Evolutionary conservation across 2,797 vertebrate species (phyloP).

Genomic region (Etheostoma perlongum): DNA sequence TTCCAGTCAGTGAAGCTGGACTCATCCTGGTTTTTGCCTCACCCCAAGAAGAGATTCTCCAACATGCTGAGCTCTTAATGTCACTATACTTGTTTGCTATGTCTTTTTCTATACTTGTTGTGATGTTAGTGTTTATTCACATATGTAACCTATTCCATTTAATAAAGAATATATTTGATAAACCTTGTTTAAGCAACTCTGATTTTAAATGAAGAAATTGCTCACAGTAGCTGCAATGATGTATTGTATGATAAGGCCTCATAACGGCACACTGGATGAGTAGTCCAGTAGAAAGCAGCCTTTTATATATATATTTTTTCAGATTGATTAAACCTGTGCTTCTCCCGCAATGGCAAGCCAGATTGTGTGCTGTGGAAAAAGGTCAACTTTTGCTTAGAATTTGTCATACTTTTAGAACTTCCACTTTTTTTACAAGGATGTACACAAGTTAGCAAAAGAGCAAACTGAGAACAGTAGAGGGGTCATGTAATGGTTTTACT

Average conservation of each 20-base stretch:
- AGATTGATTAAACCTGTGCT: neutral
- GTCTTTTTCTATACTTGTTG: conserved; percentile 31
- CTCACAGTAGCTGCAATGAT: neutral
- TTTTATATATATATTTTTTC: neutral
- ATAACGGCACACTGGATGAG: neutral
- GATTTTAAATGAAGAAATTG: neutral
- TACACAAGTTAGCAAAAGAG: neutral
- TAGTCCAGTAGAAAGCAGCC: neutral
- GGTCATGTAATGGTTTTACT: neutral
- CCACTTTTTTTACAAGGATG: too few relatives aligned
- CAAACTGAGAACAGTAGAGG: neutral
- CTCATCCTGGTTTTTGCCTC: neutral
- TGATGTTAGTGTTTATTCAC: conserved; percentile 11
- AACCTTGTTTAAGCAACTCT: neutral
- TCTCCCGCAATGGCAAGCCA: neutral
- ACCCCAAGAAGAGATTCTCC: neutral
- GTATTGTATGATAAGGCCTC: too few relatives aligned
- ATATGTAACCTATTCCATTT: conserved; percentile 67
- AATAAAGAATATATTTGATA: conserved; percentile 90
- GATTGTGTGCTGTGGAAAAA: neutral
- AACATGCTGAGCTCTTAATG: neutral
- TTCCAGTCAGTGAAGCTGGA: conserved; percentile 52
- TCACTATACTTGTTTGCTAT: conserved; percentile 34
- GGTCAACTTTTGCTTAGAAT: neutral
- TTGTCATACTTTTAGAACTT: neutral